Conservation (phyloP, 2,797 vertebrate genomes). For the Linurgus olivaceus region DNA sequence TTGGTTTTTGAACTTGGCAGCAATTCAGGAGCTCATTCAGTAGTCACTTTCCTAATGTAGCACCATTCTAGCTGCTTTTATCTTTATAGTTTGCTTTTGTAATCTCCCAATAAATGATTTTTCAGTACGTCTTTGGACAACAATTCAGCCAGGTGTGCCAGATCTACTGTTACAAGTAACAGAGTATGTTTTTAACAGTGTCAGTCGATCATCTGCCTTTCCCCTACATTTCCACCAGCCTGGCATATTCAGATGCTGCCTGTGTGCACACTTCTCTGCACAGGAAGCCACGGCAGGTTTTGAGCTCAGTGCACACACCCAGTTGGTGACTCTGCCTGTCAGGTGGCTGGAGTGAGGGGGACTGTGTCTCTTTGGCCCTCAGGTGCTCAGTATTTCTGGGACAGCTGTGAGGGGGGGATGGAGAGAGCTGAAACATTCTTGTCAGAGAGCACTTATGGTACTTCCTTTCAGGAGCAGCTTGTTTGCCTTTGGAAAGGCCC, state of each 20-base stretch:
- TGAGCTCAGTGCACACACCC: not conserved
- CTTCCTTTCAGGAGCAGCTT: not conserved
- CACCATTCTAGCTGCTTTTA: not conserved
- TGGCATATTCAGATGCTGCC: not conserved
- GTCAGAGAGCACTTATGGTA: not conserved
- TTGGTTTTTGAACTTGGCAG: not conserved
- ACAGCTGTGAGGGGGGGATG: not conserved
- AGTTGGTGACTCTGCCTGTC: not conserved
- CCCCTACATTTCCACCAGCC: not conserved
- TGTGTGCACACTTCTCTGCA: not conserved
- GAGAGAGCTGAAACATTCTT: not conserved
- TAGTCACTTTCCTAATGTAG: not conserved
- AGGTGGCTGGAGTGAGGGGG: not conserved
- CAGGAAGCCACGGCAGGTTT: accelerated
- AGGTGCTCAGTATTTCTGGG: not conserved
- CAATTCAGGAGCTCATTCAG: not conserved
- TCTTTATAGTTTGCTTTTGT: not conserved
- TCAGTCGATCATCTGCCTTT: not conserved
- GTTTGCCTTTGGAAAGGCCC: slow-evolving; percentile 31
- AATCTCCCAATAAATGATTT: not conserved
- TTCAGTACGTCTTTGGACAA: not conserved
- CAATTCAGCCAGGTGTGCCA: not conserved
- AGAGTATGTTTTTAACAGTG: not conserved
- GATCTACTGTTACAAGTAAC: not conserved
- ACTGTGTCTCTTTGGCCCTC: not conserved